Conservation (phyloP, 1,140 invertebrate species). For the Brachionus asplanchnoidis region DNA sequence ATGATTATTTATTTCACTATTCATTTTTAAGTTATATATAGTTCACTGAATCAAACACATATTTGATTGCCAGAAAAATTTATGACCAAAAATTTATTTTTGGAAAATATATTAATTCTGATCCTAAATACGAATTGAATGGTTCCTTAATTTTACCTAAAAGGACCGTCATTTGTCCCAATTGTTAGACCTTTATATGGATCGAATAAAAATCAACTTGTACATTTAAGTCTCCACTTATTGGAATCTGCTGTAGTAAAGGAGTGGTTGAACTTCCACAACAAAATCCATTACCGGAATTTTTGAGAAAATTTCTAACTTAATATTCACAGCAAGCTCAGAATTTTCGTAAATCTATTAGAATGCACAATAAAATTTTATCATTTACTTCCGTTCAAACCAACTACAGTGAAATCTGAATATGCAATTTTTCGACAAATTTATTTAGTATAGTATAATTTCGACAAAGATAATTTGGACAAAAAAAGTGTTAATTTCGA, state of each 20-base stretch:
- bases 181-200: background rate
- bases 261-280: background rate
- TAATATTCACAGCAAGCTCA: background rate
- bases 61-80: background rate
- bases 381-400: background rate
- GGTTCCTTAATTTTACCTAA: background rate
- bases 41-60: background rate
- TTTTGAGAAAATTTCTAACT: too few relatives aligned
- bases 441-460: too few relatives aligned
- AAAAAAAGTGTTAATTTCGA: too few relatives aligned
- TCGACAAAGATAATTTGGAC: too few relatives aligned
- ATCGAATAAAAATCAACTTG: background rate
- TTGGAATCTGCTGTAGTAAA: background rate
- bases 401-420: background rate
- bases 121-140: background rate
- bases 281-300: background rate
- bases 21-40: too few relatives aligned
- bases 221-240: background rate
- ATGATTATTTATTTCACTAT: too few relatives aligned
- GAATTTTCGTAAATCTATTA: background rate
- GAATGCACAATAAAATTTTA: background rate
- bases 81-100: background rate
- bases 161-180: background rate
- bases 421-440: too few relatives aligned
- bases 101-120: background rate